phyloP scores from a whole-genome alignment of 2,888 invertebrate genomes.

The Lasioglossum pauxillum region DNA sequence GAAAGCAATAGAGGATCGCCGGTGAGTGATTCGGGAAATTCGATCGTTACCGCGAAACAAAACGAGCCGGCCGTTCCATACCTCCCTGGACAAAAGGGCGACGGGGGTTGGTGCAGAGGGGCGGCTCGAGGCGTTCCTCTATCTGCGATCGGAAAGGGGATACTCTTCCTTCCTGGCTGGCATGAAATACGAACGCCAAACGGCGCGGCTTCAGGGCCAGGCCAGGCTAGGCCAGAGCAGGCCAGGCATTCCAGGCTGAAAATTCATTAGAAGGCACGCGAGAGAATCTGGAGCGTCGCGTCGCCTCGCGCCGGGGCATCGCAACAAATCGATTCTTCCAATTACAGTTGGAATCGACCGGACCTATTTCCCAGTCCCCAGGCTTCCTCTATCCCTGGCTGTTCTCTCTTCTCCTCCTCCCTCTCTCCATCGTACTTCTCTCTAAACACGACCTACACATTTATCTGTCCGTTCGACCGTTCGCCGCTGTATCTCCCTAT shows the following conservation, averaged over 20 bases:
- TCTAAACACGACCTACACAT: conserved; percentile 37
- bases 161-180: background rate
- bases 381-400: background rate
- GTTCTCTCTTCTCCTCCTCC: background rate
- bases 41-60: conserved; percentile 15
- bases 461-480: conserved; percentile 50
- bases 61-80: background rate
- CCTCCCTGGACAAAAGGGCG: background rate
- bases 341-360: conserved; percentile 59
- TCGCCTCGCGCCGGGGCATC: conserved; percentile 13
- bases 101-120: background rate
- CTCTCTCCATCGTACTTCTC: background rate
- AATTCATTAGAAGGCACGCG: conserved; percentile 55
- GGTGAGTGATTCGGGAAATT: background rate
- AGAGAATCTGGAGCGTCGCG: conserved; percentile 35
- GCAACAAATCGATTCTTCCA: conserved; percentile 67
- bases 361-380: conserved; percentile 47
- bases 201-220: background rate
- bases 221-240: background rate
- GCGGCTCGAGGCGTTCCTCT: conserved; percentile 11
- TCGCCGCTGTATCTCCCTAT: conserved; percentile 41
- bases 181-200: conserved; percentile 38
- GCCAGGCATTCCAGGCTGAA: conserved; percentile 7
- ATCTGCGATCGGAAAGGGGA: conserved; percentile 1
- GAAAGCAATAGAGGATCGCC: background rate